Base-by-base conservation (phyloP, 2,797 vertebrate species). In the Notoglanidium macrostoma region DNA sequence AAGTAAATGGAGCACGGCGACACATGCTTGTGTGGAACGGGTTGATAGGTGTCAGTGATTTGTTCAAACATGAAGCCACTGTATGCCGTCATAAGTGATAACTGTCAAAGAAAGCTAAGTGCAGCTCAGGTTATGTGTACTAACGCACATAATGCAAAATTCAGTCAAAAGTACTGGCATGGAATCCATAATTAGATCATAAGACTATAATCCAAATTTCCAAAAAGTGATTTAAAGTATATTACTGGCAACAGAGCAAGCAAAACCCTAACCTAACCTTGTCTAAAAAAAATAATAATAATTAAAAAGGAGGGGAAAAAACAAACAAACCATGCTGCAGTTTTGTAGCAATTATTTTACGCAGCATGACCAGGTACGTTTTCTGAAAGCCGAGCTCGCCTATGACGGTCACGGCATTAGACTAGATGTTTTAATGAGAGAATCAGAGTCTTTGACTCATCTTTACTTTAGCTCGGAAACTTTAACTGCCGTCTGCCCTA, bases 401-500 rank as follows among this genome's bases (percentile, higher is more conserved):
- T 63, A 59, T 80, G 83, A 85, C 83, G 61, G 76, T 84, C 40
- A 51, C 12, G 51, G 68, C 79, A 46, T 44, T 49, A 73, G 85
- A 35, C 35, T 57, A 54, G 86, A 49, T 57, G 61, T 83, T 88
- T 81, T 81, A 88, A 88, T 73, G 85, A 84, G 79, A 78, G 84
- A 88, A 87, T 90, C 87, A 89, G 90, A 85, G 78, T 84, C 86
- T 94, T 94, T 90, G 90, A 94, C 94, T 96, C 86, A 49, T 85
- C 84, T 88, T 88, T 86, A 93, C 94, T 95, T 95, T 94, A 93
- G 93, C 72, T 35, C 93, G 95, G 84, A 95, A 95, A 94, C 89
- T 94, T 91, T 93, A 94, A 94, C 93, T 95, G 94, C 94, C 94
- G 92, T 87, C 90, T 87, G 90, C 95, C 95, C 96, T 93, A 67